Base-by-base conservation (phyloP, 2,797 vertebrate species). In the Crenichthys baileyi region DNA sequence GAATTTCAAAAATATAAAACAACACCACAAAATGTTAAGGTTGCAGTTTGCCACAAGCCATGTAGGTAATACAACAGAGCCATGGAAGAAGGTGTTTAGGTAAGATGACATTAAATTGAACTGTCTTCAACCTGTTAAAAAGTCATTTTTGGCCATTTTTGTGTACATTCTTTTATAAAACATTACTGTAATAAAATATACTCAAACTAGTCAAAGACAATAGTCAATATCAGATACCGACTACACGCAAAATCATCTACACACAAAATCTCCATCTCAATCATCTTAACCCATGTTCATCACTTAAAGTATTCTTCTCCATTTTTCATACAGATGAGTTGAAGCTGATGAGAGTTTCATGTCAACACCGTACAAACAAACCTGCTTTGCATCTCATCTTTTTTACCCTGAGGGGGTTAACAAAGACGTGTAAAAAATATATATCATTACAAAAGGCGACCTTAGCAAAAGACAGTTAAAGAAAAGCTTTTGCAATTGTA, bases 71-170 rank as follows among this genome's bases (percentile, higher is more conserved):
- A 20, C 3, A 51, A 51, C 16, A 18, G 20, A 51, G 7, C 51
- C 6, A 0, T 20, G 15, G 16, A 4, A 20, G 5, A 55, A 24
- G 6, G 53, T 24, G 6, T 5, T 55, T 7, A 55, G 7, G 3
- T 58, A 2, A 58, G n/a, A 12, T 15, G 24, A 58, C 56, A 26
- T 36, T 36, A 36, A 36, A 36, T 4, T 36, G 36, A 36, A 36
- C 36, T 36, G 36, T 36, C 36, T 36, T 36, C 36, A 36, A 61
- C n/a, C 39, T 76, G 58, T 77, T 81, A 79, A 81, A 22, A 71
- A 77, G 79, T 82, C 73, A 79, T 48, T 48, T 72, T 36, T 36
- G 36, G 79, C 81, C 73, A 79, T 48, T 48, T 72, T 36, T 36
- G 36, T 36, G 36, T 36, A 36, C 36, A 36, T 36, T 36, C 3